A percentile compares a stretch with the other conserved stretches of the same genome.
Conservation (phyloP, 2,888 invertebrate genomes). For the Ormyrus pomaceus region DNA sequence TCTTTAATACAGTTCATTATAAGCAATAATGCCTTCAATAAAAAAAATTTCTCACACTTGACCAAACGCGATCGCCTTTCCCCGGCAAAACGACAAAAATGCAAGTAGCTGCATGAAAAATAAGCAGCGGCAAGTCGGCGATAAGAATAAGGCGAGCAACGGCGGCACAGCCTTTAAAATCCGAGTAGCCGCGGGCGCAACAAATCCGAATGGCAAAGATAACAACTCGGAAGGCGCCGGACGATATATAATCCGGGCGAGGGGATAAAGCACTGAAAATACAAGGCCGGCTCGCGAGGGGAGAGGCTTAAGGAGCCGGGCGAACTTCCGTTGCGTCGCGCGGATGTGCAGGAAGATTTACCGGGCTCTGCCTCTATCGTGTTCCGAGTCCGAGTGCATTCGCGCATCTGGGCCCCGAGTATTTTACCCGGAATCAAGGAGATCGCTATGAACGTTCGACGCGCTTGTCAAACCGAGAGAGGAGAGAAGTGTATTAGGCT, state of each 20-base stretch:
- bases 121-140: too few relatives aligned
- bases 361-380: constrained; percentile 32
- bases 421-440: background rate
- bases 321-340: background rate
- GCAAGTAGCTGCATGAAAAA: too few relatives aligned
- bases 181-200: constrained; percentile 1
- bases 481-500: too few relatives aligned
- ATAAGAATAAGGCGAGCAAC: background rate
- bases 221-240: constrained; percentile 1
- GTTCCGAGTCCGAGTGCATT: constrained; percentile 23
- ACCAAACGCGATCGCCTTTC: too few relatives aligned
- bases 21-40: too few relatives aligned
- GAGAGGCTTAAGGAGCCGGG: constrained; percentile 34
- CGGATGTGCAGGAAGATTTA: constrained; percentile 22
- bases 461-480: background rate
- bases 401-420: background rate
- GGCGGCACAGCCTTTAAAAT: background rate
- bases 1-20: too few relatives aligned
- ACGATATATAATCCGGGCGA: background rate
- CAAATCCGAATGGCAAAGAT: constrained; percentile 43
- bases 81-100: too few relatives aligned
- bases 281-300: constrained; percentile 32
- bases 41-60: too few relatives aligned
- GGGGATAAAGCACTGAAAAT: constrained; percentile 47
- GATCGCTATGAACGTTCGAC: background rate